Percentiles rank a stretch among this genome's conserved stretches.
Evolutionary conservation across 2,113 vertebrate species (phyloP).

Genomic region (Vulpes lagopus): DNA sequence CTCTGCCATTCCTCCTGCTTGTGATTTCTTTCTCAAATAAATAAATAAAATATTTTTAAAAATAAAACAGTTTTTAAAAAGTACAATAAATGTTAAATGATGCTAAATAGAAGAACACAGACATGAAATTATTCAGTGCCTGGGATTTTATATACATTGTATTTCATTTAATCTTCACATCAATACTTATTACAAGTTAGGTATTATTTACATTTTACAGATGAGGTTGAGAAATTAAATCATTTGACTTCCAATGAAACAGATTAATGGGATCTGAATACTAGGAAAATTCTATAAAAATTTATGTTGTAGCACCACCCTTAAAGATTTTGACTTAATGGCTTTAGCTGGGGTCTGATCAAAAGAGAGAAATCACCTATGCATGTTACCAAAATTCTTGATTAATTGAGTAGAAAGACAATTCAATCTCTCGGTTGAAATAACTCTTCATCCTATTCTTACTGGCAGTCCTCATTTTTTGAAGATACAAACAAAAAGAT

Average conservation of each 20-base stretch:
- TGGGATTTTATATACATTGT: not conserved
- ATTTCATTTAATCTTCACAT: conserved; percentile 41
- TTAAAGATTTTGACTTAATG: not conserved
- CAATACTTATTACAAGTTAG: not conserved
- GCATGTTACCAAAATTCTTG: not conserved
- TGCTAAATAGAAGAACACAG: not conserved
- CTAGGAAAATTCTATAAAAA: not conserved
- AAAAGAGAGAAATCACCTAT: conserved; percentile 5
- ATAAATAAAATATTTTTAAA: not conserved
- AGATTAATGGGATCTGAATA: not conserved
- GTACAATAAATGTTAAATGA: not conserved
- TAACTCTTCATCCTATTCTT: not conserved
- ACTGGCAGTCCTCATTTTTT: not conserved
- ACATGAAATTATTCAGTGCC: not conserved
- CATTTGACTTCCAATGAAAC: not conserved
- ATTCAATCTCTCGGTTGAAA: not conserved
- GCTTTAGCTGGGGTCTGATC: not conserved
- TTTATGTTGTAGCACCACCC: not conserved
- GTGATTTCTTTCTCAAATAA: too few species aligned
- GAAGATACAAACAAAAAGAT: conserved; percentile 8
- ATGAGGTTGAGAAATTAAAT: not conserved
- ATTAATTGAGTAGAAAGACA: not conserved
- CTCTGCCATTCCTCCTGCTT: too few species aligned
- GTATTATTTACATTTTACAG: not conserved
- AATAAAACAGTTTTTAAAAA: not conserved